These are phyloP conservation scores for Aporrectodea caliginosa DNA, from an alignment of 1,140 invertebrate species.

Conservation along the genomic window DNA sequence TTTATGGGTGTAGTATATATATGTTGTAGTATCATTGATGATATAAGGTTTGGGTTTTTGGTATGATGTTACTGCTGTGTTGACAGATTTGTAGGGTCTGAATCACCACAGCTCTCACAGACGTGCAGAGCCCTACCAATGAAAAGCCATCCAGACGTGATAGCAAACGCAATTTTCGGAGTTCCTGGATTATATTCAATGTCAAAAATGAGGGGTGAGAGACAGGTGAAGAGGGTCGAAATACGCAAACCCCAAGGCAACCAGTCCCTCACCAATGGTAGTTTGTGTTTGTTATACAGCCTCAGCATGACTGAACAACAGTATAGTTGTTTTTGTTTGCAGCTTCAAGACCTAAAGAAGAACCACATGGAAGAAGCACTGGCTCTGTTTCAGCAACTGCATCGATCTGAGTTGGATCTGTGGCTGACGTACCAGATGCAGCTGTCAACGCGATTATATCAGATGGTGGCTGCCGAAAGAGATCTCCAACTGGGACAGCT, in stretches of 20 bases:
- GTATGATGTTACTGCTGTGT: no score
- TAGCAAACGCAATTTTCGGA: neutral
- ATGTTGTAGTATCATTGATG: no score
- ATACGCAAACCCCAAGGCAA: no score
- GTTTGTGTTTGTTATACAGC: no score
- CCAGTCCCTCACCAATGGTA: no score
- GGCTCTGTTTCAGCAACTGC: slow-evolving; percentile 66
- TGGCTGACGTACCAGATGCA: slow-evolving; percentile 78
- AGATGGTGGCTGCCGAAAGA: slow-evolving; percentile 74
- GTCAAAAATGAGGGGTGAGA: neutral
- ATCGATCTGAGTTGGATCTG: slow-evolving; percentile 71
- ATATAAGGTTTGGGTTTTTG: no score
- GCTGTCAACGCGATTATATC: slow-evolving; percentile 66
- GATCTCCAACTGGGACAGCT: slow-evolving; percentile 69
- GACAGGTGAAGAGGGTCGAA: neutral
- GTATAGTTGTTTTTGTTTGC: neutral
- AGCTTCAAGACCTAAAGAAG: slow-evolving; percentile 41
- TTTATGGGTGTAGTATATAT: no score
- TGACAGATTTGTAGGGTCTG: no score
- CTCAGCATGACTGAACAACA: neutral
- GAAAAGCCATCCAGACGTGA: neutral
- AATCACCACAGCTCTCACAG: no score
- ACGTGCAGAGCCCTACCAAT: no score
- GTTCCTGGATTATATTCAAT: neutral
- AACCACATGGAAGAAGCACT: slow-evolving; percentile 68